Conservation (phyloP, 2,113 vertebrate species). For the Scopus umbretta region DNA sequence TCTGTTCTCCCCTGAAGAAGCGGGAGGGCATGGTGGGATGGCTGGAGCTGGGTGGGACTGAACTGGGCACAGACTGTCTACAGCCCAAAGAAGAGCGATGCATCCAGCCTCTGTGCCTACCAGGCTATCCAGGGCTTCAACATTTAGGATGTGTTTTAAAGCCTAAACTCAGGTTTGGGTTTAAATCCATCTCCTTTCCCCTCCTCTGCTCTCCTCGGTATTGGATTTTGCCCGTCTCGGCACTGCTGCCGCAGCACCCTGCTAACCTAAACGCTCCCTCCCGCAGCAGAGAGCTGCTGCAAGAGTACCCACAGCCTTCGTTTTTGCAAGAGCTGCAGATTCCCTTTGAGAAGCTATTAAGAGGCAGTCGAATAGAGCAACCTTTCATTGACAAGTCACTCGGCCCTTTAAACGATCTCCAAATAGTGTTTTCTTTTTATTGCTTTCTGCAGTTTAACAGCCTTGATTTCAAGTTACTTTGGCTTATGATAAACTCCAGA, state of each 20-base stretch:
- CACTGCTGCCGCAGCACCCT: background rate
- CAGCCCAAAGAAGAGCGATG: rapidly evolving
- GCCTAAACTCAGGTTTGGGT: background rate
- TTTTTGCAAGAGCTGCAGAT: constrained; percentile 2
- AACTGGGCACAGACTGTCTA: background rate
- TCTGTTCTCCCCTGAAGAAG: background rate
- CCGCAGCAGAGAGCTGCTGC: background rate
- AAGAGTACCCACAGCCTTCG: background rate
- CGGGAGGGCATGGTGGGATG: background rate
- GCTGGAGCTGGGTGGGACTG: background rate
- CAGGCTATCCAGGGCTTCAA: background rate
- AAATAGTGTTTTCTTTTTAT: constrained; percentile 63
- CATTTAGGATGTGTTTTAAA: background rate
- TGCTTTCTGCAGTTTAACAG: constrained; percentile 65
- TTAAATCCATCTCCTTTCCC: background rate
- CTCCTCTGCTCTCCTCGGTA: background rate
- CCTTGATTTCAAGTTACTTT: constrained; percentile 49
- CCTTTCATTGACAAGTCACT: constrained; percentile 56
- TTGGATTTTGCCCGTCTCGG: background rate
- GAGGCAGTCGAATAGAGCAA: constrained; percentile 15
- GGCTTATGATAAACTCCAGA: constrained; percentile 66
- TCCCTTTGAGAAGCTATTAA: constrained; percentile 35
- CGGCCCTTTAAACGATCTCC: constrained; percentile 66
- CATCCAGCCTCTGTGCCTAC: background rate
- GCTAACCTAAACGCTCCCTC: background rate